These are phyloP conservation scores for Hyperoplus lanceolatus DNA, from an alignment of 2,797 vertebrate species.

Conservation along the genomic window DNA sequence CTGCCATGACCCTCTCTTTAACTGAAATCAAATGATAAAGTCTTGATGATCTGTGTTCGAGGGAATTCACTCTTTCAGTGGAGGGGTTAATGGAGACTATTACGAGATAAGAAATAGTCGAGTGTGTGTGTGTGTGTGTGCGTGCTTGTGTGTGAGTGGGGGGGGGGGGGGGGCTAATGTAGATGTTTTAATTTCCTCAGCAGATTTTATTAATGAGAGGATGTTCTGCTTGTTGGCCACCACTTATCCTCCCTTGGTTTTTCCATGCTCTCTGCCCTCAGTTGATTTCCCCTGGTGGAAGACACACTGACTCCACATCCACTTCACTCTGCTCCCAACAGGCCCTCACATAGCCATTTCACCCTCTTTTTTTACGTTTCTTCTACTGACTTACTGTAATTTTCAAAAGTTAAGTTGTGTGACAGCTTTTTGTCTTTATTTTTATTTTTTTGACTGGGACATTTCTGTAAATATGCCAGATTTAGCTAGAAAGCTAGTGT, in stretches of 20 bases:
- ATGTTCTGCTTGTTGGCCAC: slow-evolving; percentile 76
- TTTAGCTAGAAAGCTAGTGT: too few relatives aligned
- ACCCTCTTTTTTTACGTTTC: slow-evolving; percentile 17
- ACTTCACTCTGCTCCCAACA: slow-evolving; percentile 43
- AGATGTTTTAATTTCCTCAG: slow-evolving; percentile 74
- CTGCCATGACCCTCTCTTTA: not conserved
- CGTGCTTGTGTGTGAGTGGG: slow-evolving; percentile 29
- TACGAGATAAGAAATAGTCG: slow-evolving; percentile 11
- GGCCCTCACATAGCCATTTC: slow-evolving; percentile 23
- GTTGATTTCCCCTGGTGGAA: slow-evolving; percentile 68
- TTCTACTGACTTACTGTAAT: slow-evolving; percentile 20
- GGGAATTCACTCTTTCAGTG: slow-evolving; percentile 15
- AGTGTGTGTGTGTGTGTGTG: slow-evolving; percentile 21
- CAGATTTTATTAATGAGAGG: slow-evolving; percentile 75
- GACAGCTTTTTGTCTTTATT: slow-evolving; percentile 7
- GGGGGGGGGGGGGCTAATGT: slow-evolving; percentile 42
- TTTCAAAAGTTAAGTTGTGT: slow-evolving; percentile 4
- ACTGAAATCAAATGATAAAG: slow-evolving; percentile 1
- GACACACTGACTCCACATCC: slow-evolving; percentile 28
- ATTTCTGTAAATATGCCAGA: too few relatives aligned
- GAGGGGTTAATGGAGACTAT: slow-evolving; percentile 19
- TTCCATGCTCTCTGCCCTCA: slow-evolving; percentile 55
- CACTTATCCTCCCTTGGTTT: slow-evolving; percentile 45
- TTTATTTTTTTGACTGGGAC: too few relatives aligned
- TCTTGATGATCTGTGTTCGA: not conserved